phyloP scores from a whole-genome alignment of 2,797 vertebrate species.

The Cyprinodon diabolis region DNA sequence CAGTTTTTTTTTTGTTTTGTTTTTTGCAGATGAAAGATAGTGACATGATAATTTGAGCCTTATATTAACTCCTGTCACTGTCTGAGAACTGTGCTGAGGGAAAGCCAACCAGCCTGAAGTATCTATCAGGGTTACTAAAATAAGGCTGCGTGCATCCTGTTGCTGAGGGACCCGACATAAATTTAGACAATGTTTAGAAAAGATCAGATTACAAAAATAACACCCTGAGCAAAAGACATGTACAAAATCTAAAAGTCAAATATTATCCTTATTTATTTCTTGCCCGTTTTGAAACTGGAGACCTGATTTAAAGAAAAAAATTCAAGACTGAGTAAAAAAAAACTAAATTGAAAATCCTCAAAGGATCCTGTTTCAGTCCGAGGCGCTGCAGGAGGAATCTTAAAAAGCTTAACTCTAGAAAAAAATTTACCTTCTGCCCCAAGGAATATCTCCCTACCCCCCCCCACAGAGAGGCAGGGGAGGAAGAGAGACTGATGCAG shows the following conservation, averaged over 20 bases:
- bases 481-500: slow-evolving; percentile 32
- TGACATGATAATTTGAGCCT: slow-evolving; percentile 20
- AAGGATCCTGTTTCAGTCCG: slow-evolving; percentile 30
- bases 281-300: neutral
- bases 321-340: neutral
- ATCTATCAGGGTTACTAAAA: slow-evolving; percentile 53
- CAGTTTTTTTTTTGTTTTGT: neutral
- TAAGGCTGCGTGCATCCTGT: slow-evolving; percentile 58
- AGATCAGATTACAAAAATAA: slow-evolving; percentile 60
- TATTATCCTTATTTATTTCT: neutral
- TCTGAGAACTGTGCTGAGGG: slow-evolving; percentile 34
- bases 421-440: slow-evolving; percentile 43
- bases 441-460: neutral
- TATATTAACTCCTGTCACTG: slow-evolving; percentile 31
- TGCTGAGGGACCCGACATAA: slow-evolving; percentile 54
- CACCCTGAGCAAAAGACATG: slow-evolving; percentile 28
- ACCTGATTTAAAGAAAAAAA: neutral
- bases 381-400: slow-evolving; percentile 21
- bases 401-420: slow-evolving; percentile 48
- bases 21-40: neutral
- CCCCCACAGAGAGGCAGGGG: slow-evolving; percentile 21
- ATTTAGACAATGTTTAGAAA: slow-evolving; percentile 54
- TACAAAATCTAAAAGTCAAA: neutral
- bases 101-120: slow-evolving; percentile 40
- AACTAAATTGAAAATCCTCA: neutral